Evolutionary conservation across 2,113 vertebrate species (phyloP).

Genomic region (Cercocebus atys): DNA sequence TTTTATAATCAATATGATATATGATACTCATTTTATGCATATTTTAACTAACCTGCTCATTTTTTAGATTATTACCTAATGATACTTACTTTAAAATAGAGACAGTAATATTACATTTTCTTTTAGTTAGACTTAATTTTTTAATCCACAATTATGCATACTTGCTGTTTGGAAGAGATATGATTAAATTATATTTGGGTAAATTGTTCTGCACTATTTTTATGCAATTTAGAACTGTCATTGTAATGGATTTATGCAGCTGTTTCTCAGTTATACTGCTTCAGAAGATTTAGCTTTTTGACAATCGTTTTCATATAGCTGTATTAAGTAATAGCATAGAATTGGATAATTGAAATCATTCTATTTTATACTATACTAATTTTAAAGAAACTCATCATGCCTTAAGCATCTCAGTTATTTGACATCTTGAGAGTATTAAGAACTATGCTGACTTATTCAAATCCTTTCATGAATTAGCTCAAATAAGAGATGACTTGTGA

Average conservation of each 20-base stretch:
- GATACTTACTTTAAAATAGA: neutral
- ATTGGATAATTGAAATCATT: slow-evolving; percentile 8
- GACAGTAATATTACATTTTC: neutral
- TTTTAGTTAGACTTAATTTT: neutral
- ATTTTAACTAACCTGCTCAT: neutral
- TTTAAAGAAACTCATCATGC: neutral
- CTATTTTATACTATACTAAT: neutral
- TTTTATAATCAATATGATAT: neutral
- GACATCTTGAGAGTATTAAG: slow-evolving; percentile 12
- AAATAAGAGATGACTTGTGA: slow-evolving; percentile 9
- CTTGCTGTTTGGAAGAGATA: neutral
- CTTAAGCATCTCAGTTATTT: slow-evolving; percentile 15
- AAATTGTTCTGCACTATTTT: neutral
- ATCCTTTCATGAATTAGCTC: neutral
- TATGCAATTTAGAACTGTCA: neutral
- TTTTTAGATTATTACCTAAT: neutral
- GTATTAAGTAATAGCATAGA: slow-evolving; percentile 21
- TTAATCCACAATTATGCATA: neutral
- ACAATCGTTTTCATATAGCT: neutral
- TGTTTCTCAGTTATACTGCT: neutral
- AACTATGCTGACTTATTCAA: neutral
- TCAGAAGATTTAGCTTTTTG: slow-evolving; percentile 20
- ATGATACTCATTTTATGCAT: neutral
- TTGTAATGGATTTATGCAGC: neutral
- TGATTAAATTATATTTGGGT: neutral